Evolutionary conservation across 2,113 vertebrate species (phyloP).

Genomic region (Theristicus caerulescens): DNA sequence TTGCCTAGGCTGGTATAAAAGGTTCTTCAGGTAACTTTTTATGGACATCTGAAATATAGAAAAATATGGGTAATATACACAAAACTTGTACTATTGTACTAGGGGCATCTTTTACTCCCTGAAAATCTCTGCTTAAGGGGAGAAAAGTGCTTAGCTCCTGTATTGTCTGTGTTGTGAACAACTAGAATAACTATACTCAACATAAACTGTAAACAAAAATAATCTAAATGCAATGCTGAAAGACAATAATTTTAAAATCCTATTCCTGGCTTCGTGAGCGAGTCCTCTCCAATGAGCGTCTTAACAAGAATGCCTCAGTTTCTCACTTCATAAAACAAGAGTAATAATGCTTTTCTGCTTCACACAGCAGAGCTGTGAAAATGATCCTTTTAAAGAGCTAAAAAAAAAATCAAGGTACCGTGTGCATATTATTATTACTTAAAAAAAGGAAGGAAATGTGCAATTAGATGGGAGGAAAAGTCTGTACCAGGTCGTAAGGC

Average conservation of each 20-base stretch:
- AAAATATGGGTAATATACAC: not conserved
- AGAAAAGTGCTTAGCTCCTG: not conserved
- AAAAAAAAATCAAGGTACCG: not conserved
- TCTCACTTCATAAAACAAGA: not conserved
- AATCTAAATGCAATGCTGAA: not conserved
- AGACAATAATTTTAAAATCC: not conserved
- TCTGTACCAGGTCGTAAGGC: not conserved
- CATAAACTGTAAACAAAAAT: slow-evolving; percentile 5
- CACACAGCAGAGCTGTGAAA: not conserved
- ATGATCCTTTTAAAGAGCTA: not conserved
- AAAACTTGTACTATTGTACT: not conserved
- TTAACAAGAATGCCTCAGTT: not conserved
- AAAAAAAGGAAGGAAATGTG: slow-evolving; percentile 25
- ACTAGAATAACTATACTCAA: not conserved
- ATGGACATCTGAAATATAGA: slow-evolving; percentile 66
- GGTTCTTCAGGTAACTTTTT: slow-evolving; percentile 66
- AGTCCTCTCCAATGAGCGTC: not conserved
- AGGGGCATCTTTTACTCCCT: not conserved
- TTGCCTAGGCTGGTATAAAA: slow-evolving; percentile 71
- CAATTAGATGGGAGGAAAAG: slow-evolving; percentile 9
- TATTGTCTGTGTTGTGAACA: not conserved
- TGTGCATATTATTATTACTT: not conserved
- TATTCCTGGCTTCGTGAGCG: not conserved
- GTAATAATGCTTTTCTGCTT: slow-evolving; percentile 5
- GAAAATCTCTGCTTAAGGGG: not conserved